Percentiles rank a stretch among this genome's conserved stretches.
phyloP scores from a whole-genome alignment of 2,888 invertebrate species.

The Diploptera punctata region DNA sequence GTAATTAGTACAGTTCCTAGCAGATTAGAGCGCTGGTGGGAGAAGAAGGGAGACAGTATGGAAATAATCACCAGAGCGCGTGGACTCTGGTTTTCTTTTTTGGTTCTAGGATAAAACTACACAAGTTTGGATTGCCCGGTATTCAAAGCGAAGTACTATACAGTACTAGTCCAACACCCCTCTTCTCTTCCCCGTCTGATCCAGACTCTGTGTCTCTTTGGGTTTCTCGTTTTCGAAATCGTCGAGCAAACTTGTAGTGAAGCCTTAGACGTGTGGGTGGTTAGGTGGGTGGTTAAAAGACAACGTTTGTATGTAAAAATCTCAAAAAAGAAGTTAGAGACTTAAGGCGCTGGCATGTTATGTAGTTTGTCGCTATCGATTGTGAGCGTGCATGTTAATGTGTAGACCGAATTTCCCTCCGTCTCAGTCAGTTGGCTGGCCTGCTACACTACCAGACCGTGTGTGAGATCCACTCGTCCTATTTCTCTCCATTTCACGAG shows the following conservation, averaged over 20 bases:
- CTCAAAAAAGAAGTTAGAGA: too few species aligned
- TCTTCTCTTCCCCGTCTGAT: neutral
- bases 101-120: neutral
- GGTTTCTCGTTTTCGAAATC: neutral
- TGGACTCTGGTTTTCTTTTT: neutral
- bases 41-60: too few species aligned
- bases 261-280: neutral
- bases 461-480: too few species aligned
- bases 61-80: neutral
- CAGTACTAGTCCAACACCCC: neutral
- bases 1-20: too few species aligned
- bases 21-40: too few species aligned
- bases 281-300: neutral
- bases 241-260: neutral
- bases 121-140: neutral
- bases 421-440: neutral
- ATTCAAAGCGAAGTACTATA: neutral
- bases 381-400: slow-evolving; percentile 37
- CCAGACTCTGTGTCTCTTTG: neutral
- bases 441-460: neutral
- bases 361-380: slow-evolving; percentile 32
- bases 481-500: too few species aligned
- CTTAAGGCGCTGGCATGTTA: neutral
- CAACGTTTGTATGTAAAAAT: too few species aligned
- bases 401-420: neutral